Base-by-base conservation (phyloP, 2,888 invertebrate genomes). In the Trilocha varians region DNA sequence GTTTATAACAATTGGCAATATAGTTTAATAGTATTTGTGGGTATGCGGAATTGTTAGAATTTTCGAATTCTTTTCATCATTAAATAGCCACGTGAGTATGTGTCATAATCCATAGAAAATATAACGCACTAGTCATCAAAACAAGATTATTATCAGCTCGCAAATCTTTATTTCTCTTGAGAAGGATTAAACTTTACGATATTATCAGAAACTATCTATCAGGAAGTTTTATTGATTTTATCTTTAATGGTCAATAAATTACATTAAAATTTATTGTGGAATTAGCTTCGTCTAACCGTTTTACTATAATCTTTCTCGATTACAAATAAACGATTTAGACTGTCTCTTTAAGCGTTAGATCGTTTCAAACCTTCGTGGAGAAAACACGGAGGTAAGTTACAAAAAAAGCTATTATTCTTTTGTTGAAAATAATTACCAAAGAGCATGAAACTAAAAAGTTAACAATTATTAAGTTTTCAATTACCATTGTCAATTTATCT, bases 331-430 rank as follows among this genome's bases (percentile, higher is more conserved):
- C 18, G 17, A 13, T 32, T 14, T 37, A 32, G 13, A 42, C 42
- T 34, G n/a, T 34, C 15, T 5, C 8, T 16, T 16, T 8, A 16
- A 2, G n/a, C 16, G 13, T 13, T 34, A 39, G 15, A 39, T 8
- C 16, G 17, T 32, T 17, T 16, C 36, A 32, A 48, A 54, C 59
- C 57, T 58, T 48, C 53, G 53, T 47, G 36, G 36, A 50, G 45
- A 51, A 45, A 50, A 49, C 58, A 25, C 25, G 25, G 25, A 61
- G 59, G 68, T 69, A 42, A 59, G 60, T 51, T n/a, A n/a, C n/a
- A n/a, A n/a, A n/a, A n/a, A n/a, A n/a, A n/a, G n/a, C n/a, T n/a
- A n/a, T n/a, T n/a, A n/a, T n/a, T n/a, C n/a, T n/a, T n/a, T n/a
- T n/a, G n/a, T n/a, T n/a, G n/a, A n/a, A n/a, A n/a, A n/a, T n/a